phyloP scores from a whole-genome alignment of 2,888 invertebrate species.

The Podabrus alpinus region DNA sequence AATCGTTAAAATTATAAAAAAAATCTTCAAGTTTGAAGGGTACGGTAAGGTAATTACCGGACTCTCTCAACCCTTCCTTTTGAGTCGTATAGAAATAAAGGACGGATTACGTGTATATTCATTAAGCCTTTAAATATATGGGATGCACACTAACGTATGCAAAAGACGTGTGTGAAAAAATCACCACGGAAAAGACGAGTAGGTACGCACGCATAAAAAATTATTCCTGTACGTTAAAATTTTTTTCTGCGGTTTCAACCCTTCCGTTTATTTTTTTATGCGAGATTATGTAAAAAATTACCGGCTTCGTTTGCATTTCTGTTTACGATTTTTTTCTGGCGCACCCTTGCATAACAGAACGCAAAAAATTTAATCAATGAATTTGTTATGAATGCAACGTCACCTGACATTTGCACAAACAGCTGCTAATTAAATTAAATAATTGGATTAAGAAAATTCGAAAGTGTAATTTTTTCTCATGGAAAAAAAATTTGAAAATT shows the following conservation, averaged over 20 bases:
- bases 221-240: slow-evolving; percentile 21
- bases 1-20: slow-evolving; percentile 20
- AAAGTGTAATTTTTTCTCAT: neutral
- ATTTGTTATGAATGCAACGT: neutral
- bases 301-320: slow-evolving; percentile 24
- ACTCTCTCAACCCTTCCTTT: slow-evolving; percentile 34
- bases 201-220: slow-evolving; percentile 21
- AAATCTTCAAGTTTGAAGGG: neutral
- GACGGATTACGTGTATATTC: slow-evolving; percentile 48
- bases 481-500: neutral
- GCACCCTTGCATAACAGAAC: neutral
- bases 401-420: neutral
- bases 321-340: slow-evolving; percentile 2
- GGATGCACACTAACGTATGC: slow-evolving; percentile 34
- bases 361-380: neutral
- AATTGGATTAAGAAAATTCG: neutral
- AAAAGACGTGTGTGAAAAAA: slow-evolving; percentile 39
- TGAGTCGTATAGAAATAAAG: slow-evolving; percentile 43
- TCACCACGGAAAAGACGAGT: slow-evolving; percentile 19
- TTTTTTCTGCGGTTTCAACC: slow-evolving; percentile 30
- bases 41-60: slow-evolving; percentile 38
- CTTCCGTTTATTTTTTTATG: slow-evolving; percentile 24
- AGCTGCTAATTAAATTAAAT: neutral
- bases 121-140: slow-evolving; percentile 44
- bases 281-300: slow-evolving; percentile 23